Percentiles rank a stretch among this genome's conserved stretches.
These are phyloP conservation scores for Scophthalmus maximus DNA, from an alignment of 2,113 vertebrate genomes.

Conservation along the genomic window DNA sequence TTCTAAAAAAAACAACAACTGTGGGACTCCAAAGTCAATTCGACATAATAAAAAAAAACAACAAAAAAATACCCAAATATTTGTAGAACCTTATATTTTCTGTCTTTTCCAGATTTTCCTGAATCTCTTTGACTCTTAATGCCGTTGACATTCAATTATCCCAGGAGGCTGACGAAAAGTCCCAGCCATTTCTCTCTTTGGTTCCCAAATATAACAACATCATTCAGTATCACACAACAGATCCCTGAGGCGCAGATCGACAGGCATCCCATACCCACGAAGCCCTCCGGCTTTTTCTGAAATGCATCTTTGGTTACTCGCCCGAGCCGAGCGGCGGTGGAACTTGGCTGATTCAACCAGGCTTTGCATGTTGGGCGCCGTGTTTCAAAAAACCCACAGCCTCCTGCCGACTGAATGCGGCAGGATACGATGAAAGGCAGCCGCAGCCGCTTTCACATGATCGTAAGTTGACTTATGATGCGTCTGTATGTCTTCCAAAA, in stretches of 20 bases:
- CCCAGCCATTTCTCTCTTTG: background rate
- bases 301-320: background rate
- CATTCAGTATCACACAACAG: slow-evolving; percentile 5
- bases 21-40: too few relatives aligned
- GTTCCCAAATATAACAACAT: background rate
- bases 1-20: too few relatives aligned
- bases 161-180: background rate
- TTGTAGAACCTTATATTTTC: slow-evolving; percentile 17
- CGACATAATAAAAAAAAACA: too few relatives aligned
- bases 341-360: slow-evolving; percentile 15
- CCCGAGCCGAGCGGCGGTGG: slow-evolving; percentile 9
- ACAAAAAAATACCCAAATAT: too few relatives aligned
- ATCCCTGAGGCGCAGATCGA: slow-evolving; percentile 16
- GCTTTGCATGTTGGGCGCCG: slow-evolving; percentile 11
- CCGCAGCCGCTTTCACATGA: background rate
- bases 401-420: background rate
- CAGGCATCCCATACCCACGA: slow-evolving; percentile 5
- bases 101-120: background rate
- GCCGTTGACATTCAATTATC: slow-evolving; percentile 35
- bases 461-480: background rate
- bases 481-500: too few relatives aligned
- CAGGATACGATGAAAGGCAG: slow-evolving; percentile 19
- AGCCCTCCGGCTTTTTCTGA: slow-evolving; percentile 7
- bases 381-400: background rate
- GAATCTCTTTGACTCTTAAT: slow-evolving; percentile 29